Base-by-base conservation (phyloP, 1,140 invertebrate species). In the Trinorchestia longiramus region DNA sequence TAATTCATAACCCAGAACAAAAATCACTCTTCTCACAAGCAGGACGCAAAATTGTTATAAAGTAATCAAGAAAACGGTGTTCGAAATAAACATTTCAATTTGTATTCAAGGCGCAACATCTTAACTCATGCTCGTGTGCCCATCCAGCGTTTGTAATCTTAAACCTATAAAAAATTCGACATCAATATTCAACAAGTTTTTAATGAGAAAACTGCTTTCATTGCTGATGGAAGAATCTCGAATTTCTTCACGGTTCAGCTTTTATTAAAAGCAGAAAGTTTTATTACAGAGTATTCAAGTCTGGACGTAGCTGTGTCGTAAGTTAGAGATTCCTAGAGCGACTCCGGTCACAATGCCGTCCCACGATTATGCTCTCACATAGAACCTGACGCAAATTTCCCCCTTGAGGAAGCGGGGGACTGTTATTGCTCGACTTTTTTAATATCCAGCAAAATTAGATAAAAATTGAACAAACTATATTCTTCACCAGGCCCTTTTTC, bases 121-220 rank as follows among this genome's bases (percentile, higher is more conserved):
- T 11, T 11, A 11, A 11, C 8, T 11, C 28, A 28, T 77, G 62
- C 28, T 77, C 62, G 47, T 19, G 47, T 6, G 6, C 62, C 28
- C 62, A 36, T 77, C 28, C 62, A 77, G 62, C 62, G 11, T 77
- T 3, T 23, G 62, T 77, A 77, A 77, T 36, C 15, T 90, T 90
- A 36, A 42, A 90, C n/a, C 88, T 8, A 4, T 94, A 47, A 94
- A 11, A 94, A 94, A 94, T 94, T 43, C 40, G 17, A 45, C 92
- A 94, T 94, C 44, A 94, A 45, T 94, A 94, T 94, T 94, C 92
- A 28, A 0, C 92, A 94, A 94, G 92, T 94, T 94, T 94, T 94
- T 94, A 94, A 94, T 94, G 92, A 47, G 92, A 94, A 94, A 94
- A 94, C 92, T 94, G 92, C 92, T 94, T 94, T 94, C 92, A 47